Base-by-base conservation (phyloP, 92 coral and sea anemone species). In the Umimayanthus kanabou region DNA sequence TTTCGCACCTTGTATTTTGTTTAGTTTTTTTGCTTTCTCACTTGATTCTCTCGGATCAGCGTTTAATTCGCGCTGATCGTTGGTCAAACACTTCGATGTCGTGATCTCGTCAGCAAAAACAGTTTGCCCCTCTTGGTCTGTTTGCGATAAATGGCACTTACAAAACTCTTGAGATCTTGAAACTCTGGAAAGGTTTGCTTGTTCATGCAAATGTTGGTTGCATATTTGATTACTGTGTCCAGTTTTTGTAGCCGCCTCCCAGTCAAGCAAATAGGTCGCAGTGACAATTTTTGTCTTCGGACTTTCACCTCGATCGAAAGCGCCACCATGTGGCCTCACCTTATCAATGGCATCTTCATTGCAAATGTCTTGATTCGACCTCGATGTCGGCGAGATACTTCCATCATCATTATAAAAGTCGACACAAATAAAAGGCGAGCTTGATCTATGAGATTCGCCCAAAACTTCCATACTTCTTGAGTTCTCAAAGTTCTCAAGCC, bases 391-490 rank as follows among this genome's bases (percentile, higher is more conserved):
- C 28, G 77, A 83, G 42, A 83, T 70, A 72, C 87, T 83, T 45
- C 87, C 87, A 83, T 83, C 87, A 55, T 83, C 87, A 71, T 83
- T 83, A 43, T 83, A 83, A 26, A 83, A 83, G 6, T 83, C 87
- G 6, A 83, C 78, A 70, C 28, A 83, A 43, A 83, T 83, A 18
- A 45, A 28, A 20, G 87, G 87, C 30, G 78, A 69, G 23, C 78
- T 28, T 43, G 87, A 55, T 29, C 87, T 26, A 30, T 70, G 67
- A 70, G 74, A 11, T 16, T 45, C 77, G n/a, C 64, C 57, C 77
- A 43, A 47, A 26, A 70, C 78, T 40, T 83, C 87, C 87, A 83
- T 83, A 72, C 78, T 83, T 72, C 61, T 83, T 67, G 86, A n/a
- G 76, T 67, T 83, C 23, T 83, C 65, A 72, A 69, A n/a, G 76